Conservation (phyloP, 2,797 vertebrate genomes). For the Dallia pectoralis region DNA sequence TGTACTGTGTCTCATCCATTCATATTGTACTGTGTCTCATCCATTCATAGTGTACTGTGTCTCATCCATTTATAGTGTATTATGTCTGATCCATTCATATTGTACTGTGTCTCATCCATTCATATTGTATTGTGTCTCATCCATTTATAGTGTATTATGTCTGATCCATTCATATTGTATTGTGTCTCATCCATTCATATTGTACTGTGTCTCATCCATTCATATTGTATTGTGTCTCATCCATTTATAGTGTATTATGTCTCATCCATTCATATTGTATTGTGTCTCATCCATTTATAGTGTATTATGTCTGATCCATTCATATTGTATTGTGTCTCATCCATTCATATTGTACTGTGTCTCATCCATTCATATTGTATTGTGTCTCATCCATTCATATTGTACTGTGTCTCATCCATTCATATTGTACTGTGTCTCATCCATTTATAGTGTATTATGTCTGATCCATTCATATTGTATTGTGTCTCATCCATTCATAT, state of each 20-base stretch:
- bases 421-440: too few relatives aligned
- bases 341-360: background rate
- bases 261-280: background rate
- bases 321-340: too few relatives aligned
- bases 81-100: slow-evolving; percentile 38
- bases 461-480: background rate
- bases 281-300: too few relatives aligned
- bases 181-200: slow-evolving; percentile 38
- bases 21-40: too few relatives aligned
- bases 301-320: too few relatives aligned
- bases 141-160: background rate
- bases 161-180: background rate
- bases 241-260: background rate
- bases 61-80: background rate
- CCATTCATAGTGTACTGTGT: background rate
- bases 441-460: background rate
- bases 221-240: too few relatives aligned
- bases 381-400: slow-evolving; percentile 38
- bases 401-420: too few relatives aligned
- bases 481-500: slow-evolving; percentile 38
- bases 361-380: background rate
- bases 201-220: too few relatives aligned
- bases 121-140: too few relatives aligned
- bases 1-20: too few relatives aligned
- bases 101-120: too few relatives aligned